phyloP scores from a whole-genome alignment of 1,140 invertebrate genomes.

The Zaprionus gabonicus region DNA sequence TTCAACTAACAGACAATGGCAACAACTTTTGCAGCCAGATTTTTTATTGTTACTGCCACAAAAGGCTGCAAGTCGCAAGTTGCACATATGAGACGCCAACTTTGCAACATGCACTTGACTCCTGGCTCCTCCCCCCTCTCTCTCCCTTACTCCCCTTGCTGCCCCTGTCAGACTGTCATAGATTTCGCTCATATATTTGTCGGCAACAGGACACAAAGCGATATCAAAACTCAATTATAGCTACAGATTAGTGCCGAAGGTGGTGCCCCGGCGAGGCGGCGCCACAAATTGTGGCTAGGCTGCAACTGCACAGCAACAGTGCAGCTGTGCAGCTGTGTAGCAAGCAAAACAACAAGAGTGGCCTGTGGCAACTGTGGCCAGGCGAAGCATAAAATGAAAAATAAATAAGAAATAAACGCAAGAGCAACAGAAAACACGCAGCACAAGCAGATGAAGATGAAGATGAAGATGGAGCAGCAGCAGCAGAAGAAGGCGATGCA shows the following conservation, averaged over 20 bases:
- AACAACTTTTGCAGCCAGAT: constrained; percentile 67
- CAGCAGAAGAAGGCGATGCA: neutral
- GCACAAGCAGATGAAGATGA: neutral
- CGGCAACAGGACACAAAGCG: constrained; percentile 11
- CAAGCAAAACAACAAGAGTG: constrained; percentile 70
- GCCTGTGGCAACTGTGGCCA: constrained; percentile 66
- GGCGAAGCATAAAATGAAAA: constrained; percentile 79
- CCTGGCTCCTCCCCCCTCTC: constrained; percentile 19
- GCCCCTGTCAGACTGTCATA: constrained; percentile 26
- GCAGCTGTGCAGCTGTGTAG: constrained; percentile 25
- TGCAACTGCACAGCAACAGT: neutral
- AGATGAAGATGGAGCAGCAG: neutral
- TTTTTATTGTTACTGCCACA: constrained; percentile 48
- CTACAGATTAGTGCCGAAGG: constrained; percentile 42
- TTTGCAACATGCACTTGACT: constrained; percentile 49
- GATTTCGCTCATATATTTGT: constrained; percentile 12
- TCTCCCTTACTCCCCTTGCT: constrained; percentile 31
- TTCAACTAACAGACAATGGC: constrained; percentile 65
- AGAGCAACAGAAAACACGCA: neutral
- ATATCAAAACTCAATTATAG: constrained; percentile 50
- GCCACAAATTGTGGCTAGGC: constrained; percentile 23
- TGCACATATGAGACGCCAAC: constrained; percentile 33
- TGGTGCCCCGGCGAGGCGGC: constrained; percentile 32
- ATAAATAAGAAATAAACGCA: constrained; percentile 74
- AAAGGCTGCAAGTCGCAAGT: constrained; percentile 26